Conservation (phyloP, 1,140 invertebrate genomes). For the Drosophila yakuba region DNA sequence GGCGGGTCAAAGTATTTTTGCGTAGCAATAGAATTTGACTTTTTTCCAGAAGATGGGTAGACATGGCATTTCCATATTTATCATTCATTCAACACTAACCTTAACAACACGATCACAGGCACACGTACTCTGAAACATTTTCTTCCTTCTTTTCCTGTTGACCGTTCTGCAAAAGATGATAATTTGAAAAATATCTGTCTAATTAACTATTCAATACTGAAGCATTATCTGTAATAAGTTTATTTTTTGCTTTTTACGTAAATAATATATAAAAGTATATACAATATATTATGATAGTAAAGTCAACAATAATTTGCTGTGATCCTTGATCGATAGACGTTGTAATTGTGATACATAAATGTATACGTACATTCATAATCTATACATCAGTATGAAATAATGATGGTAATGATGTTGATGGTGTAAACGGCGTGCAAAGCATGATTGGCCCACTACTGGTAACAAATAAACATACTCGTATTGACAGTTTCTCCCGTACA, state of each 20-base stretch:
- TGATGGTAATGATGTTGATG: constrained; percentile 61
- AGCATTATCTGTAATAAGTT: constrained; percentile 66
- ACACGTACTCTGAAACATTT: constrained; percentile 37
- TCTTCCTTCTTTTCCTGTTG: constrained; percentile 79
- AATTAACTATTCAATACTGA: constrained; percentile 41
- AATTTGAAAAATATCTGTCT: constrained; percentile 33
- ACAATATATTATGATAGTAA: constrained; percentile 40
- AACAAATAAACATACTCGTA: constrained; percentile 71
- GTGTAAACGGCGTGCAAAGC: constrained; percentile 79
- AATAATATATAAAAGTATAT: constrained; percentile 14
- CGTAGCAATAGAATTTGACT: no score
- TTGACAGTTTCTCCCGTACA: constrained; percentile 13
- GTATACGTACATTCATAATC: constrained; percentile 19
- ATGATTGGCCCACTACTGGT: constrained; percentile 85
- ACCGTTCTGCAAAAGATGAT: constrained; percentile 75
- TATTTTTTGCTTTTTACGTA: constrained; percentile 69
- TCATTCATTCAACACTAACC: constrained; percentile 1
- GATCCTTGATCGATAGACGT: constrained; percentile 57
- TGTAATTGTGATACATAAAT: constrained; percentile 65
- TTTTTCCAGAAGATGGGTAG: no score
- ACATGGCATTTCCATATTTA: not conserved
- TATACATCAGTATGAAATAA: constrained; percentile 31
- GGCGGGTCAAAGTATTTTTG: no score
- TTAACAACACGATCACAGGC: constrained; percentile 21
- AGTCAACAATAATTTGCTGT: constrained; percentile 67